phyloP scores from a whole-genome alignment of 2,113 vertebrate species.

The Solea solea region DNA sequence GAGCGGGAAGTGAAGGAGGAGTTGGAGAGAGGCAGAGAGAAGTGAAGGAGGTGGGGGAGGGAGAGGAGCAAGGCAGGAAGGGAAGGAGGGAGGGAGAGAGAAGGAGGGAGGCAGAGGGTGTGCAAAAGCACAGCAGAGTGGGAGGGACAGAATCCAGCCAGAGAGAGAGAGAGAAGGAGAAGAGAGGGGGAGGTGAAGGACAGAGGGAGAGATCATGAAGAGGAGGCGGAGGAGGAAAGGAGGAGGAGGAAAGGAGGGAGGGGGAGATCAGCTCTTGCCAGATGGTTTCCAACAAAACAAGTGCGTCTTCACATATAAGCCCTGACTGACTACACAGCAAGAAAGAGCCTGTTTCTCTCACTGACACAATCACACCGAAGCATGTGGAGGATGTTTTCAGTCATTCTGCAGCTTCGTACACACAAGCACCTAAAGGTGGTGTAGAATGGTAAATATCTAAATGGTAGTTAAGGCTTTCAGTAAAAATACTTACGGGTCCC shows the following conservation, averaged over 20 bases:
- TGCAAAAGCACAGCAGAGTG: conserved; percentile 69
- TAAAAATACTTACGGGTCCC: conserved; percentile 64
- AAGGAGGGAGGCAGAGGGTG: conserved; percentile 31
- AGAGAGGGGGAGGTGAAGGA: conserved; percentile 69
- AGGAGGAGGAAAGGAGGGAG: conserved; percentile 44
- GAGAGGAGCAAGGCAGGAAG: conserved; percentile 51
- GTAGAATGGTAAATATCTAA: too few species aligned
- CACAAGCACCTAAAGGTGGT: not conserved
- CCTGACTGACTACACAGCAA: conserved; percentile 25
- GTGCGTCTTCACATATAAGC: conserved; percentile 65
- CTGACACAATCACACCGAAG: not conserved
- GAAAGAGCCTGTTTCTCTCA: not conserved
- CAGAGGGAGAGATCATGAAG: conserved; percentile 67
- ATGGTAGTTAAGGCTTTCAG: not conserved
- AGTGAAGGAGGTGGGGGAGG: conserved; percentile 53
- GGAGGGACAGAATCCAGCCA: conserved; percentile 72
- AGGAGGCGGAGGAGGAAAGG: conserved; percentile 61
- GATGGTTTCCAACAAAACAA: conserved; percentile 81
- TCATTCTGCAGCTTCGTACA: not conserved
- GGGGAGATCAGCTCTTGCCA: conserved; percentile 76
- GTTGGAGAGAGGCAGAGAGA: conserved; percentile 20
- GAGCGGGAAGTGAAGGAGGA: conserved; percentile 22
- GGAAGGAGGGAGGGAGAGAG: conserved; percentile 46
- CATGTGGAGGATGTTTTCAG: not conserved
- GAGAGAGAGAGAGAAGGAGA: conserved; percentile 42